Base-by-base conservation (phyloP, 1,140 invertebrate species). In the Callitettix versicolor region DNA sequence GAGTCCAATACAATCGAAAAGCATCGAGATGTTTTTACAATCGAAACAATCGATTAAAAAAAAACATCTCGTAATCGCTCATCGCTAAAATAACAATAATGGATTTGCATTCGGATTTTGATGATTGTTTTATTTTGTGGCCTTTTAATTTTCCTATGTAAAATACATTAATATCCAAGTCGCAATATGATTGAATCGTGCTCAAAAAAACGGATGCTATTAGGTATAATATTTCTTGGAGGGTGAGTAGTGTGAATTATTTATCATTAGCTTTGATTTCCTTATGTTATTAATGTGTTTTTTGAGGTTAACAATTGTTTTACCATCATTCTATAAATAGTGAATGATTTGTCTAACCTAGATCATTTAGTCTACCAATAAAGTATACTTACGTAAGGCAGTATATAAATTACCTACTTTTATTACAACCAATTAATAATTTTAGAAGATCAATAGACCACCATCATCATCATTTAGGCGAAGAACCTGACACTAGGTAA, bases 181-280 rank as follows among this genome's bases (percentile, higher is more conserved):
- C n/a, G n/a, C n/a, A n/a, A n/a, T n/a, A 63, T 63, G 54, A 60
- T 64, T 26, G 64, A 65, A 58, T 63, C 59, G 52, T 65, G 61
- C 55, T 60, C 64, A 49, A 60, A 55, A 9, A 62, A 63, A 58
- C 61, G 61, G 44, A 64, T 65, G 63, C 40, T 65, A 15, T 34
- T 60, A 14, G 57, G 58, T 15, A 58, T 65, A n/a, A 61, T 64
- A 20, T 62, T 61, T 52, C 44, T 65, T 12, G 64, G 64, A 58
- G 64, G 62, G 64, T 64, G 59, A 59, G 59, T 62, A 50, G n/a
- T n/a, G n/a, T n/a, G 33, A 18, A 17, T 51, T 20, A 36, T 53
- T 51, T 14, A 24, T 21, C 22, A 17, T 40, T 18, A 18, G 36
- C 14, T 44, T 43, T 49, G 48, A 50, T 17, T 50, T 36, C 38